A percentile compares a stretch with the other conserved stretches of the same genome.
These are phyloP conservation scores for Lycocorax pyrrhopterus DNA, from an alignment of 2,113 vertebrate genomes.

Conservation along the genomic window DNA sequence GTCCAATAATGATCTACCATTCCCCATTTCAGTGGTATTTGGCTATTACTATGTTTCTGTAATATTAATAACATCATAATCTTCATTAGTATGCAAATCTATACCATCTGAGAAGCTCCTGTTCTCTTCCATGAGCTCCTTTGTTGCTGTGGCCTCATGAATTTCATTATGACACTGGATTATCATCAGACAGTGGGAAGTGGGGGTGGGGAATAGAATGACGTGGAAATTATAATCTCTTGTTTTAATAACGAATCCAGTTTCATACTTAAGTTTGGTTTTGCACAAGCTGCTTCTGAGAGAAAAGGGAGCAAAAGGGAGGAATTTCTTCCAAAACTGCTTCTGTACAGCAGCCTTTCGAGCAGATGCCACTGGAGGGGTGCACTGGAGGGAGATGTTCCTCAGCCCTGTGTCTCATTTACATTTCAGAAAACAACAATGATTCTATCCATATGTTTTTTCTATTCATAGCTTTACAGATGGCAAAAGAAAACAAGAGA, in stretches of 20 bases:
- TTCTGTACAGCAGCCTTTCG: background rate
- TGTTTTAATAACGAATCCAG: slow-evolving; percentile 44
- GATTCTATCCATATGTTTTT: background rate
- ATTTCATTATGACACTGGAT: slow-evolving; percentile 60
- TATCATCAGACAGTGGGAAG: slow-evolving; percentile 39
- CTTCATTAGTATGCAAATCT: slow-evolving; percentile 56
- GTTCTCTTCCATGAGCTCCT: slow-evolving; percentile 5
- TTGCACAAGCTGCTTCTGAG: slow-evolving; percentile 18
- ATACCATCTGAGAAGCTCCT: slow-evolving; percentile 2
- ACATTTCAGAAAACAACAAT: background rate
- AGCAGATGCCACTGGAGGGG: background rate
- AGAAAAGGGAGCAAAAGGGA: slow-evolving; percentile 37
- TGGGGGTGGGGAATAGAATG: background rate
- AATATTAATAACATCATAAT: slow-evolving; percentile 35
- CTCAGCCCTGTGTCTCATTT: background rate
- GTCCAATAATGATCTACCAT: background rate
- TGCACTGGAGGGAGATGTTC: background rate
- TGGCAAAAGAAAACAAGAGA: background rate
- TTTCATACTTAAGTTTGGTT: background rate
- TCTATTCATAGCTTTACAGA: background rate
- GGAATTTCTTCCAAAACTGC: background rate
- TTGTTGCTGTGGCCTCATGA: slow-evolving; percentile 30
- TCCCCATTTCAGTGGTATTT: background rate
- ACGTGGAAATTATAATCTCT: background rate
- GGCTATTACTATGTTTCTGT: background rate